Base-by-base conservation (phyloP, 1,140 invertebrate genomes). In the Drosophila mojavensis region DNA sequence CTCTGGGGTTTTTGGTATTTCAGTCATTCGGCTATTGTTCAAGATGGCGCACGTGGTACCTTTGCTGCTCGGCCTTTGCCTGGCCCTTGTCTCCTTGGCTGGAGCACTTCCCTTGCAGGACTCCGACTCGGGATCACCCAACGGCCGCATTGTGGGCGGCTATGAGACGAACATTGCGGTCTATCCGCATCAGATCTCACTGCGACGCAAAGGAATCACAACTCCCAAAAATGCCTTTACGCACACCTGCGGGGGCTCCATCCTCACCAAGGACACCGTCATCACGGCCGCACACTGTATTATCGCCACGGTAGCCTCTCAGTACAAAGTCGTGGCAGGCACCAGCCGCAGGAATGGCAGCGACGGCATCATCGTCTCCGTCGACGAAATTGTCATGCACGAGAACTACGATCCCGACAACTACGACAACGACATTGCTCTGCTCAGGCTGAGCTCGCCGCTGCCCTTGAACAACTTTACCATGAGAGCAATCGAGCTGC, bases 211-310 rank as follows among this genome's bases (percentile, higher is more conserved):
- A 50, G 75, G 66, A 20, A 69, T 91, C 5, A 70, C 47, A 5
- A 26, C 50, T 1, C 69, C 90, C 1, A 1, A 54, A 17, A 74
- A 75, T 26, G 0, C 74, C 1, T 92, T 33, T 41, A 20, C 73
- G 2, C 93, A 93, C 70, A 59, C 47, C 10, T 95, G 95, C 78
- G 95, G 95, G 3, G 95, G 94, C 2, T 93, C 93, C 9, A 93
- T 95, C 58, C 86, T 94, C 60, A 24, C 28, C 7, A 20, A 47
- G 1, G 5, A 67, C 76, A 3, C 36, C 7, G 15, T 91, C 2
- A 0, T 82, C 0, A 91, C 90, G 4, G 91, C 93, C 68, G 93
- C 93, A 15, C 91, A 92, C 70, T 92, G 91, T 41, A 26, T 90
- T 24, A 79, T 86, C 28, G 84, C 36, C 2, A 66, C 63, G 2